phyloP scores from a whole-genome alignment of 2,797 vertebrate species.

The Hydrophis major region DNA sequence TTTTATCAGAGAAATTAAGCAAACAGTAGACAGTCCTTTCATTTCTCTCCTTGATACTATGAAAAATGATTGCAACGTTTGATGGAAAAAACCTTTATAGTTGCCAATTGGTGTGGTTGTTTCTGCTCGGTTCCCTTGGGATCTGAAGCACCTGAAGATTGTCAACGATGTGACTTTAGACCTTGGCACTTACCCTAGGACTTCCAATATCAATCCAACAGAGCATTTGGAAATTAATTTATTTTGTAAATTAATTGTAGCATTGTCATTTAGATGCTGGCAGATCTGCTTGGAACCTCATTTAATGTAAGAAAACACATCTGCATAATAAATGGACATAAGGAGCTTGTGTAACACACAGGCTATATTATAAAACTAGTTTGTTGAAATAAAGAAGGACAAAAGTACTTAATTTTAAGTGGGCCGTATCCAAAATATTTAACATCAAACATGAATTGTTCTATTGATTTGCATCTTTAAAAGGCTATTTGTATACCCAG shows the following conservation, averaged over 20 bases:
- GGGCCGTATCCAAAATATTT: not conserved
- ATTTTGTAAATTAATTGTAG: not conserved
- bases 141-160: constrained; percentile 2
- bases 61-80: not conserved
- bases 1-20: not conserved
- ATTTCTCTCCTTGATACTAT: not conserved
- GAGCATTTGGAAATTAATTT: not conserved
- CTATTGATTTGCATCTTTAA: not conserved
- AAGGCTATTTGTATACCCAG: no score
- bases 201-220: not conserved
- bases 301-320: no score
- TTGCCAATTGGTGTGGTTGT: not conserved
- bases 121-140: constrained; percentile 11
- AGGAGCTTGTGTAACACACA: not conserved
- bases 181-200: not conserved
- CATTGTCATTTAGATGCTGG: not conserved
- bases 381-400: not conserved
- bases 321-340: not conserved
- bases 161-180: not conserved
- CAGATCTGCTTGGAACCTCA: not conserved
- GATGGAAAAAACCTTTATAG: not conserved
- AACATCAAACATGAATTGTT: not conserved
- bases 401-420: not conserved
- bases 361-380: not conserved
- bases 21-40: not conserved